Evolutionary conservation across 2,797 vertebrate genomes (phyloP).

Genomic region (Sus cebifrons): DNA sequence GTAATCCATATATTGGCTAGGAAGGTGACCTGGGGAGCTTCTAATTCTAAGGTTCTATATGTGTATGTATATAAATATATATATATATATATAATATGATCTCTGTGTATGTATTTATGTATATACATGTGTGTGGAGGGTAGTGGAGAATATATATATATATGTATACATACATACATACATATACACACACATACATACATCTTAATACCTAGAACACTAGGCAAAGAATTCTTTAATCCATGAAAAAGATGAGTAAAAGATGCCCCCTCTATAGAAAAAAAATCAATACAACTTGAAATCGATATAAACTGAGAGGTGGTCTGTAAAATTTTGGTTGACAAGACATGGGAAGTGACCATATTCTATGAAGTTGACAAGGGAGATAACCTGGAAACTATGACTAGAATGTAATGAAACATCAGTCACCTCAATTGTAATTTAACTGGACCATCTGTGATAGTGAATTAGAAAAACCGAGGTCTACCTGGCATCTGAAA

Average conservation of each 20-base stretch:
- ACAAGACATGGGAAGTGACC: slow-evolving; percentile 1
- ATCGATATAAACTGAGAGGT: not conserved
- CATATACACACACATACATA: not conserved
- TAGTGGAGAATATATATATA: not conserved
- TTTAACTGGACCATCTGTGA: not conserved
- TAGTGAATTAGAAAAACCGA: slow-evolving; percentile 16
- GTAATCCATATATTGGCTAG: not conserved
- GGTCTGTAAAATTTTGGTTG: slow-evolving; percentile 8
- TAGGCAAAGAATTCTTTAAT: slow-evolving; percentile 13
- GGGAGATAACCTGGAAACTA: not conserved
- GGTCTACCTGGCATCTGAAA: not conserved
- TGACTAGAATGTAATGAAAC: not conserved
- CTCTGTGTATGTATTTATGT: not conserved
- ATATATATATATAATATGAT: not conserved
- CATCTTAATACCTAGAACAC: not conserved
- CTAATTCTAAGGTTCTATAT: slow-evolving; percentile 4
- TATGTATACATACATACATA: not conserved
- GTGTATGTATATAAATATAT: not conserved
- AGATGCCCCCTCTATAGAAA: slow-evolving; percentile 11
- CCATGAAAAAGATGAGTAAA: slow-evolving; percentile 30
- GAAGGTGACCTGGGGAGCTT: not conserved
- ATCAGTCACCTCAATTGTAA: not conserved
- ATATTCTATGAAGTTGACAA: slow-evolving; percentile 25
- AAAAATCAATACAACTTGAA: not conserved
- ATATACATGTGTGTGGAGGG: not conserved